Evolutionary conservation across 2,797 vertebrate species (phyloP), one percentile per base, ranked within the genome.

Genomic region (Pseudochirops corinnae): DNA sequence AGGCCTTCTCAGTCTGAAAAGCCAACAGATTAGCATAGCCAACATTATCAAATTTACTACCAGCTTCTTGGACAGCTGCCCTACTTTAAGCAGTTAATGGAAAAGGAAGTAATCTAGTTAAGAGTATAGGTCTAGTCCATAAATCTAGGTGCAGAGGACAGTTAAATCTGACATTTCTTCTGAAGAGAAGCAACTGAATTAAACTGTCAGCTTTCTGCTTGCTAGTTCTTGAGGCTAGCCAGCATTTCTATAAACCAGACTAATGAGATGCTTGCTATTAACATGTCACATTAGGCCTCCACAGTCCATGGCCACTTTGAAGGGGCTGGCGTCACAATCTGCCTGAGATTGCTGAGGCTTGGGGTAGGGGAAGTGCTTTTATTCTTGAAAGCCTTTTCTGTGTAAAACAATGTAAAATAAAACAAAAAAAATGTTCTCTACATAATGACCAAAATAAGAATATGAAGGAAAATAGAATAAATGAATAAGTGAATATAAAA

Each of bases 61-160:
- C 99, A 99, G 99, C 99, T 99, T 95, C 97, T 99, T 98, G 98
- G 99, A 99, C 99, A 99, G 99, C 99, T 99, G 99, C 98, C 99
- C 99, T 99, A 99, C 98, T 99, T 99, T 99, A 98, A 6, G 98
- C 96, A 97, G 97, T 98, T 98, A 99, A 99, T 98, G 98, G 98
- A 98, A 98, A 99, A 98, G 98, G 98, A 98, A 99, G 98, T 99
- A 99, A 99, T 99, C 98, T 99, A 99, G 99, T 99, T 99, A 99
- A 99, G 98, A 99, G 98, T 98, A 56, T 90, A 95, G 97, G 98
- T 98, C 98, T 98, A 98, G 97, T 98, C 98, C 98, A 98, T 99
- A 98, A 99, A 99, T 99, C 98, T 98, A 98, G 96, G 96, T 90
- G 93, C 98, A 97, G 98, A 98, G 94, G 96, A 97, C 98, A 97